phyloP scores from a whole-genome alignment of 2,888 invertebrate genomes.

The Graphium colonna region DNA sequence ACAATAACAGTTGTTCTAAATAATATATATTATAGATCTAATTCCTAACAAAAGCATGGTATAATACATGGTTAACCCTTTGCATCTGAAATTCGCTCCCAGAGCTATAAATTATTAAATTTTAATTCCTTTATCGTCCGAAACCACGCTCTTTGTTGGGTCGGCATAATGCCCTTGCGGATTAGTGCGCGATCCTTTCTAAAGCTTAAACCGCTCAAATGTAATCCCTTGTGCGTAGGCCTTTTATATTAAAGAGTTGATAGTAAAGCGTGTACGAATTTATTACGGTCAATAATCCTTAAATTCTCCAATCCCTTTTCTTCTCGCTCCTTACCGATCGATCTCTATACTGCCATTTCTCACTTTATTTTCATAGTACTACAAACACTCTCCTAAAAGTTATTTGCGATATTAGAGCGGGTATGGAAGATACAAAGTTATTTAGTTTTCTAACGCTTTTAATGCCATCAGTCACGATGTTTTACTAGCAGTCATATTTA shows the following conservation, averaged over 20 bases:
- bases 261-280: not conserved
- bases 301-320: no score
- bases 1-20: no score
- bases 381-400: no score
- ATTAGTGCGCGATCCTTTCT: constrained; percentile 18
- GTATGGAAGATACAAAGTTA: no score
- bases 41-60: not conserved
- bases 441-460: no score
- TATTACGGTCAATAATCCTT: no score
- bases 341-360: no score
- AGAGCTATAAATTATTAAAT: constrained; percentile 19
- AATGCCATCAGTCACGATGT: no score
- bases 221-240: constrained; percentile 19
- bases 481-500: no score
- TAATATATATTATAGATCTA: constrained; percentile 1
- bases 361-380: no score
- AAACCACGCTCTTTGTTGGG: constrained; percentile 24
- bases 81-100: constrained; percentile 12
- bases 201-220: constrained; percentile 15
- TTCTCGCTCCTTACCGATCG: no score
- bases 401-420: no score
- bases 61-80: constrained; percentile 6
- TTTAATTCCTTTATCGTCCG: constrained; percentile 24
- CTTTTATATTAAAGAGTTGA: constrained; percentile 8
- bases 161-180: constrained; percentile 21